Evolutionary conservation across 1,140 invertebrate genomes (phyloP).

Genomic region (Branchinecta lynchi): DNA sequence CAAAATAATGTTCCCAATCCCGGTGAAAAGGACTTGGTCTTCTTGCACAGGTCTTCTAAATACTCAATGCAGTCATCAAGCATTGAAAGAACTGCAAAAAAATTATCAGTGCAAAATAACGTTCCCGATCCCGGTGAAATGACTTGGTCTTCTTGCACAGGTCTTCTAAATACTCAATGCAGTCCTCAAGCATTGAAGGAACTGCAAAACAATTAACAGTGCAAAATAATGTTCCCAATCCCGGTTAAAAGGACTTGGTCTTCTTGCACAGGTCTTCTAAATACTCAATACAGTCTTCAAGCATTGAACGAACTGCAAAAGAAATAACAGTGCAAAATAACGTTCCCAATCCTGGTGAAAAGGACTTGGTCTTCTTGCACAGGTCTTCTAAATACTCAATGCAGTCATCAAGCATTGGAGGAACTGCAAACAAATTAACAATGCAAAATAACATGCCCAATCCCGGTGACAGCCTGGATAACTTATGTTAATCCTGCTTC

Average conservation of each 20-base stretch:
- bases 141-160: conserved; percentile 37
- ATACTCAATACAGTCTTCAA: conserved; percentile 74
- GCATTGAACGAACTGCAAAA: conserved; percentile 68
- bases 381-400: conserved; percentile 59
- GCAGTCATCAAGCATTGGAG: conserved; percentile 81
- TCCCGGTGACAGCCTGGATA: too few relatives aligned
- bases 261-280: conserved; percentile 47
- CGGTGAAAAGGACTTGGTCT: conserved; percentile 43
- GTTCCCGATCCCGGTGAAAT: conserved; percentile 35
- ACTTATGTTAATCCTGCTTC: too few relatives aligned
- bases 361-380: conserved; percentile 38
- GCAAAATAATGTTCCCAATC: background rate
- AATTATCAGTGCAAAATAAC: conserved; percentile 13
- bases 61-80: conserved; percentile 74
- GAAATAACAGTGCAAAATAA: conserved; percentile 16
- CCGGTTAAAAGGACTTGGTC: conserved; percentile 44
- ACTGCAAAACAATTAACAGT: conserved; percentile 42
- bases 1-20: background rate
- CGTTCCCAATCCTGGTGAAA: conserved; percentile 33
- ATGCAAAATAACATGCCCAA: background rate
- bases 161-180: conserved; percentile 59
- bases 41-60: conserved; percentile 47
- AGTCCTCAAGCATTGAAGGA: conserved; percentile 80
- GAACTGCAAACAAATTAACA: conserved; percentile 44
- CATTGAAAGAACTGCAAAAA: conserved; percentile 67